These are phyloP conservation scores for Danio jaintianensis DNA, from an alignment of 2,797 vertebrate genomes.

Conservation along the genomic window DNA sequence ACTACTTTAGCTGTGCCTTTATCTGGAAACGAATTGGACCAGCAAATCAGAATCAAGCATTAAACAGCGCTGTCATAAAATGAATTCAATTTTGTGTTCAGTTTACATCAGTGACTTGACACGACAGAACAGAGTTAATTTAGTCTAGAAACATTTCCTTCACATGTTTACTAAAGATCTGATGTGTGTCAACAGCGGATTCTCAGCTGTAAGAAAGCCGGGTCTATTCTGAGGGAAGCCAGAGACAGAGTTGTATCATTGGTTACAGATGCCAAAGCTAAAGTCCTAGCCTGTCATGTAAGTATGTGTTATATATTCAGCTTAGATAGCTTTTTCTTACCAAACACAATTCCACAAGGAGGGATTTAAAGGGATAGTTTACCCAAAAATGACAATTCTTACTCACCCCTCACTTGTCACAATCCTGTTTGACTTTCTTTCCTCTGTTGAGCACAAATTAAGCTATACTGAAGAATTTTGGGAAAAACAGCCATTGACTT, in stretches of 20 bases:
- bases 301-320: slow-evolving; percentile 69
- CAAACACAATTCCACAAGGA: too few species aligned
- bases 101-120: neutral
- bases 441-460: too few species aligned
- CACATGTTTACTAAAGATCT: neutral
- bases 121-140: neutral
- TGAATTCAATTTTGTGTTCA: neutral
- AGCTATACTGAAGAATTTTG: too few species aligned
- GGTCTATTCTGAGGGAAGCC: slow-evolving; percentile 91
- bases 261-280: slow-evolving; percentile 80
- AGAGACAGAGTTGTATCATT: slow-evolving; percentile 89
- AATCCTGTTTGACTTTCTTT: too few species aligned
- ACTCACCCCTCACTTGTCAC: too few species aligned
- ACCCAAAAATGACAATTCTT: too few species aligned
- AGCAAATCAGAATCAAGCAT: too few species aligned
- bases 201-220: slow-evolving; percentile 86
- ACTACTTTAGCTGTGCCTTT: too few species aligned
- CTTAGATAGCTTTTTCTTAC: too few species aligned
- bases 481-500: too few species aligned
- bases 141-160: neutral
- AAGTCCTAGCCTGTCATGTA: slow-evolving; percentile 92
- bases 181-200: slow-evolving; percentile 78
- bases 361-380: too few species aligned
- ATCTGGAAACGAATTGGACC: too few species aligned
- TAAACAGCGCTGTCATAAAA: neutral